phyloP scores from a whole-genome alignment of 2,113 vertebrate genomes.

The Bos javanicus region DNA sequence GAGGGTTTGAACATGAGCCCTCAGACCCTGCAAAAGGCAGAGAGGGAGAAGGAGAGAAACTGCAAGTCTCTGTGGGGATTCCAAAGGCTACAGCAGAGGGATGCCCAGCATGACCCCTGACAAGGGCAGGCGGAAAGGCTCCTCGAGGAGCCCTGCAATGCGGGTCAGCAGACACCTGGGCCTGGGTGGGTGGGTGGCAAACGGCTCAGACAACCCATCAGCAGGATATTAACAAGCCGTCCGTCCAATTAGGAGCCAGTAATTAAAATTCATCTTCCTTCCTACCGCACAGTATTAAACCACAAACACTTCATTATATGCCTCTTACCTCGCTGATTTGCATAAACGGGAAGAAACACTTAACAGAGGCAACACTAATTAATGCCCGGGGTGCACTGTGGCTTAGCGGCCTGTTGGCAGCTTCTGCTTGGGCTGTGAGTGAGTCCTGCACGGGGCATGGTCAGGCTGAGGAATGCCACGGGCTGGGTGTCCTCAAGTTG shows the following conservation, averaged over 20 bases:
- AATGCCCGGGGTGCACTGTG: neutral
- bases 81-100: neutral
- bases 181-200: constrained; percentile 45
- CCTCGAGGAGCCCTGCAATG: rapidly evolving
- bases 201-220: constrained; percentile 62
- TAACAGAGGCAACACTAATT: constrained; percentile 70
- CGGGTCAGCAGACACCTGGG: neutral
- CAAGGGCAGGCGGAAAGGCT: neutral
- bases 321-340: constrained; percentile 81
- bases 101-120: neutral
- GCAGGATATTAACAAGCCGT: constrained; percentile 77
- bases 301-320: constrained; percentile 83
- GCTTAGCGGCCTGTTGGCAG: neutral
- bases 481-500: neutral
- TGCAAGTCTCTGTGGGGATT: rapidly evolving
- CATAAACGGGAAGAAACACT: constrained; percentile 81
- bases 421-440: neutral
- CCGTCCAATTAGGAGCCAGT: constrained; percentile 83
- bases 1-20: neutral
- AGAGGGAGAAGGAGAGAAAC: neutral
- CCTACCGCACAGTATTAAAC: constrained; percentile 70
- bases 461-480: neutral
- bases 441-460: neutral
- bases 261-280: constrained; percentile 86
- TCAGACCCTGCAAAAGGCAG: neutral